These are phyloP conservation scores for Deilephila porcellus DNA, from an alignment of 2,888 invertebrate genomes.

Conservation along the genomic window DNA sequence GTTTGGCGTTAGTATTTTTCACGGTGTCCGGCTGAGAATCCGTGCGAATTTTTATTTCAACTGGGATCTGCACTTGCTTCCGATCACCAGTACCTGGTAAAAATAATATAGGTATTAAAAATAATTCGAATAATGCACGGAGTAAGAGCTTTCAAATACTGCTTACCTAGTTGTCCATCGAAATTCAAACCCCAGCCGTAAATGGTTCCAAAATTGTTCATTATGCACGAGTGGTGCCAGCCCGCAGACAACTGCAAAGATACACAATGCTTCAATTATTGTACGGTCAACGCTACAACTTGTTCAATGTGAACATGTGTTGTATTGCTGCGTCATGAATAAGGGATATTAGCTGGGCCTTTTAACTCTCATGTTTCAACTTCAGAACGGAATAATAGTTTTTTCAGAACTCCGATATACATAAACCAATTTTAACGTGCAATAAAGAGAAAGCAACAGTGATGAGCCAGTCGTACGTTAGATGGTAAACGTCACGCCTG, in stretches of 20 bases:
- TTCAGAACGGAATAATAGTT: no score
- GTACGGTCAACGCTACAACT: no score
- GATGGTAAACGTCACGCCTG: no score
- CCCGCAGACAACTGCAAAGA: conserved; percentile 86
- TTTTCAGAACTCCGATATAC: no score
- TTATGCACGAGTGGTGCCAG: conserved; percentile 91
- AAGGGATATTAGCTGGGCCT: no score
- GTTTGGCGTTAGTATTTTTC: conserved; percentile 51
- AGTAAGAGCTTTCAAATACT: not conserved
- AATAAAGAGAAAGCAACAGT: no score
- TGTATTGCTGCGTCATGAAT: no score
- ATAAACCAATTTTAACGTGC: no score
- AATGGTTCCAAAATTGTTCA: conserved; percentile 88
- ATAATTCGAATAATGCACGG: not conserved
- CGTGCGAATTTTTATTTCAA: conserved; percentile 77
- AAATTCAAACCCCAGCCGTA: conserved; percentile 95
- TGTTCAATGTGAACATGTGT: no score
- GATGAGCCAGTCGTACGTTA: no score
- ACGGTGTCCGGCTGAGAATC: conserved; percentile 59
- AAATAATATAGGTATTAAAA: not conserved
- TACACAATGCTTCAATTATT: not conserved
- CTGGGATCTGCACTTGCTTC: conserved; percentile 84
- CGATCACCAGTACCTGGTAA: conserved; percentile 85
- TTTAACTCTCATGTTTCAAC: no score
- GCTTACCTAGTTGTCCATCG: conserved; percentile 93